Evolutionary conservation across 2,888 invertebrate genomes (phyloP).

Genomic region (Euspilapteryx auroguttella): DNA sequence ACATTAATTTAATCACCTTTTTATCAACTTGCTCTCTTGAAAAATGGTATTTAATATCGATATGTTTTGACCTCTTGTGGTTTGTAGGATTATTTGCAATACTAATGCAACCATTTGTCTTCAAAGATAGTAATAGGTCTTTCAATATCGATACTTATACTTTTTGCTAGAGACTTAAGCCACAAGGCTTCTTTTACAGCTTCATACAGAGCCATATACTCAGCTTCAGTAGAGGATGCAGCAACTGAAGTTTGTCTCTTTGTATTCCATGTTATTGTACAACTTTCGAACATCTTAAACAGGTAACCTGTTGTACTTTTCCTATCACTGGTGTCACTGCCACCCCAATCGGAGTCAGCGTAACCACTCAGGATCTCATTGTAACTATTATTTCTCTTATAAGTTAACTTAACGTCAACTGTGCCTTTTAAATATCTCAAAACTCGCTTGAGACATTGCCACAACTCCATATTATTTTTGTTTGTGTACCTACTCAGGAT

Average conservation of each 20-base stretch:
- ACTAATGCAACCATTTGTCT: conserved; percentile 18
- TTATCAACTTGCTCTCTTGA: too few species aligned
- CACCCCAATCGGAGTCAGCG: conserved; percentile 16
- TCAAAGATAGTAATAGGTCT: conserved; percentile 11
- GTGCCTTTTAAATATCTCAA: conserved; percentile 14
- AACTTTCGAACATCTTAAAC: conserved; percentile 10
- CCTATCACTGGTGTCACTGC: conserved; percentile 8
- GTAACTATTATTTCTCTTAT: conserved; percentile 9
- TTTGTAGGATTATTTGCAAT: too few species aligned
- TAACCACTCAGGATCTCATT: conserved; percentile 11
- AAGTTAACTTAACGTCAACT: conserved; percentile 12
- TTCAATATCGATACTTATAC: conserved; percentile 10
- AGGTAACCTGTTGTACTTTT: too few species aligned
- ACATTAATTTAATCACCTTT: too few species aligned
- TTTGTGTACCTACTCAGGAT: conserved; percentile 13
- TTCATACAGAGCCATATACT: conserved; percentile 13
- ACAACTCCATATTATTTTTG: conserved; percentile 13
- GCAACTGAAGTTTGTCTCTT: conserved; percentile 12
- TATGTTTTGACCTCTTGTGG: too few species aligned
- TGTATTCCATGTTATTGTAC: conserved; percentile 11
- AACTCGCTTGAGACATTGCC: conserved; percentile 12
- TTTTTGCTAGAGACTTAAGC: conserved; percentile 13
- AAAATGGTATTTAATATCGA: too few species aligned
- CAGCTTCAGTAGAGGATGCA: conserved; percentile 7
- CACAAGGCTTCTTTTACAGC: conserved; percentile 16